Conservation (phyloP, 2,113 vertebrate species). For the Limanda limanda region DNA sequence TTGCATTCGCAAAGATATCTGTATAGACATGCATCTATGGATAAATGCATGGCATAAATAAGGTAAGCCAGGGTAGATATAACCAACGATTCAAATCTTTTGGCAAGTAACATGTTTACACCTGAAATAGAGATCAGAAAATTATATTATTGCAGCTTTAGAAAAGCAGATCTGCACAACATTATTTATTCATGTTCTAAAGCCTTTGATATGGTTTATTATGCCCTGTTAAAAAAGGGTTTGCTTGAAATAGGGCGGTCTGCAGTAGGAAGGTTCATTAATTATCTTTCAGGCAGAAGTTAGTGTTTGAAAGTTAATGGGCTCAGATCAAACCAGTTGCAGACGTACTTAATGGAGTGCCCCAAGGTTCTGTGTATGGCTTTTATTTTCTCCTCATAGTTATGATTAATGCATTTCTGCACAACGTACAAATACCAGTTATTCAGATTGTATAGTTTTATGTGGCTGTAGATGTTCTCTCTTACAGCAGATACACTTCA, state of each 20-base stretch:
- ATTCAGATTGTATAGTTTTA: too few relatives aligned
- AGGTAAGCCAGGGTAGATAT: too few relatives aligned
- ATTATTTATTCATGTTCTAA: conserved; percentile 12
- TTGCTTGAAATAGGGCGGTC: neutral
- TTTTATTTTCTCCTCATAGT: neutral
- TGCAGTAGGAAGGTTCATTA: neutral
- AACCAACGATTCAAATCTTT: neutral
- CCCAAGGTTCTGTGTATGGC: neutral
- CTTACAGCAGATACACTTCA: neutral
- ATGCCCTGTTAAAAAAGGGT: neutral
- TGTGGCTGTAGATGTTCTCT: too few relatives aligned
- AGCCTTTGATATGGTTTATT: conserved; percentile 1
- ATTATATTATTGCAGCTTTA: neutral
- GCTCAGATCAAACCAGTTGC: conserved; percentile 5
- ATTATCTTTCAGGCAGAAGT: neutral
- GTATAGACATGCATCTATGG: neutral
- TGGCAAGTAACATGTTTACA: neutral
- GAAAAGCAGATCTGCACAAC: neutral
- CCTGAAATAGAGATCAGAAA: neutral
- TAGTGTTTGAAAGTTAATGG: neutral
- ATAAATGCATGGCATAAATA: neutral
- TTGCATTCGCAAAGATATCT: too few relatives aligned
- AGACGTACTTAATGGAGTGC: neutral
- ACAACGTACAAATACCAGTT: neutral
- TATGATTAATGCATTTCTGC: neutral